Evolutionary conservation across 2,113 vertebrate species (phyloP).

Genomic region (Todiramphus saurophagus): DNA sequence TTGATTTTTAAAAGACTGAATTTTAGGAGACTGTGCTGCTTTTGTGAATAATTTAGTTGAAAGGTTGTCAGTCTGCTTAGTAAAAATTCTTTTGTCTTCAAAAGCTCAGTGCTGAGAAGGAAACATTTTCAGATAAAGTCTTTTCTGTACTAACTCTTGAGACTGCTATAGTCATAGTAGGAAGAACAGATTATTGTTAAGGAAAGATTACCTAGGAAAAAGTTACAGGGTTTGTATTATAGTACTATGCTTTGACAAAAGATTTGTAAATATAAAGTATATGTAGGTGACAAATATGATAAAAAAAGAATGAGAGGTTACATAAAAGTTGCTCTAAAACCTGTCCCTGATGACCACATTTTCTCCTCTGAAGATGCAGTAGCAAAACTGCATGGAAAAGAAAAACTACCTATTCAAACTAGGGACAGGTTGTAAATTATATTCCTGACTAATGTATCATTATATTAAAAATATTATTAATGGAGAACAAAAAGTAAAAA

Average conservation of each 20-base stretch:
- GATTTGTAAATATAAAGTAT: neutral
- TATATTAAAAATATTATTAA: neutral
- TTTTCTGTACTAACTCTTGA: neutral
- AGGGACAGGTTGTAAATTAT: neutral
- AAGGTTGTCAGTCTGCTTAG: neutral
- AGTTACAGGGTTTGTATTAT: neutral
- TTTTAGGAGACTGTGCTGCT: neutral
- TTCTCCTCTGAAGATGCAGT: neutral
- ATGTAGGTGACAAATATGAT: rapidly evolving
- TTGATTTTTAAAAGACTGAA: neutral
- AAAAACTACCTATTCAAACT: neutral
- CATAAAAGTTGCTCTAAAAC: neutral
- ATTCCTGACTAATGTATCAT: neutral
- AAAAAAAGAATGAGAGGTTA: neutral
- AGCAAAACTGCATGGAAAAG: neutral
- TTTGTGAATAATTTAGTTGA: neutral
- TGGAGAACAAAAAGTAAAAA: neutral
- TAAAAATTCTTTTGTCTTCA: neutral
- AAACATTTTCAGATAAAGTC: neutral
- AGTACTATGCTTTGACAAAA: neutral
- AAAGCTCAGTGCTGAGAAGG: neutral
- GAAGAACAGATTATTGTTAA: neutral
- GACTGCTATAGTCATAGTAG: neutral
- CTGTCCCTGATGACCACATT: rapidly evolving
- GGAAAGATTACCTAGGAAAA: neutral